A percentile compares a stretch with the other conserved stretches of the same genome.
These are phyloP conservation scores for human (Homo sapiens) DNA, from an alignment of 2,113 vertebrate genomes.

Conservation along the genomic window GRCh38 chr2:186720501-186721000, in stretches of 20 bases:
- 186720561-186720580: neutral
- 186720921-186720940: neutral
- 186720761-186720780: neutral
- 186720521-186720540: neutral
- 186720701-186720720: neutral
- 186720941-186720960: neutral
- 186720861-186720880: neutral
- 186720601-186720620: neutral
- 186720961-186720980: neutral
- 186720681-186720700: neutral
- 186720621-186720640: conserved; percentile 23
- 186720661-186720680: neutral
- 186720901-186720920: neutral
- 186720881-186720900: neutral
- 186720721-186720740: too few relatives aligned
- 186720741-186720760: neutral
- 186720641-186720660: neutral
- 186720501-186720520: neutral
- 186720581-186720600: neutral
- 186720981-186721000: neutral
- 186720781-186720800: neutral
- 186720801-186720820: neutral
- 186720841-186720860: neutral
- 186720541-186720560: neutral
- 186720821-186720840: neutral